Evolutionary conservation across 2,888 invertebrate genomes (phyloP).

Genomic region (Chloromyia formosa): DNA sequence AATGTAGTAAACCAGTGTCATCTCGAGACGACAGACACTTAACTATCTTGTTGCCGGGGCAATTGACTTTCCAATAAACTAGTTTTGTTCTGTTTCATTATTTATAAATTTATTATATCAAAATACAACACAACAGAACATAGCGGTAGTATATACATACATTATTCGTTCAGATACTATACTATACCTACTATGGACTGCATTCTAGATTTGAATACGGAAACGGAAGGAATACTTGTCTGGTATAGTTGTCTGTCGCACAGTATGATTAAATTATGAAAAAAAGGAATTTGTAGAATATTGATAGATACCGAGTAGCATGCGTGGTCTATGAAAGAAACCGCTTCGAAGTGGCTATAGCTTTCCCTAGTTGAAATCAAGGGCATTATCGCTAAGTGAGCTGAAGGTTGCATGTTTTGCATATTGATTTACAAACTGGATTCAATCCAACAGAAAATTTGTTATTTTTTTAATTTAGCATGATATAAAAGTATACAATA

Average conservation of each 20-base stretch:
- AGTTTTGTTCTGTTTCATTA: background rate
- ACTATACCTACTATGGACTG: too few species aligned
- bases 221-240: background rate
- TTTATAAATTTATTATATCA: background rate
- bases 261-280: background rate
- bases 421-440: background rate
- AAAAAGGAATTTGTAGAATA: background rate
- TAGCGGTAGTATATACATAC: background rate
- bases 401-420: too few species aligned
- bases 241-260: background rate
- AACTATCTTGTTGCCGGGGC: background rate
- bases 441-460: background rate
- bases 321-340: background rate
- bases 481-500: too few species aligned
- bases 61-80: conserved; percentile 4
- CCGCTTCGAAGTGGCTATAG: background rate
- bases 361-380: background rate
- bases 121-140: background rate
- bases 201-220: background rate
- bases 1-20: background rate
- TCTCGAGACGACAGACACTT: background rate
- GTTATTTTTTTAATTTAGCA: background rate
- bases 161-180: too few species aligned
- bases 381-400: background rate
- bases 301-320: too few species aligned